Evolutionary conservation across 2,797 vertebrate species (phyloP).

Genomic region (Sebastes variabilis): DNA sequence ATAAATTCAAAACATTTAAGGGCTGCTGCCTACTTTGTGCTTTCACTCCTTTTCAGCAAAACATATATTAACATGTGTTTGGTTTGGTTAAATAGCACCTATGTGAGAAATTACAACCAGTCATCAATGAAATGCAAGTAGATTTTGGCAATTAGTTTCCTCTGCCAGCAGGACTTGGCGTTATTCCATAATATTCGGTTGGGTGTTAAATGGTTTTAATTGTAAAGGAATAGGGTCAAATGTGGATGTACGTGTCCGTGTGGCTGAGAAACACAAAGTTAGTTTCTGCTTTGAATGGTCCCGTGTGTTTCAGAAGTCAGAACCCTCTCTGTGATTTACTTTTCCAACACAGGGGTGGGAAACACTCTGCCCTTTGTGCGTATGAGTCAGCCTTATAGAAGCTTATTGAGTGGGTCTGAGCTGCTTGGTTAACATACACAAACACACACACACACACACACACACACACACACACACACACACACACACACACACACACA

Average conservation of each 20-base stretch:
- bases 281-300: constrained; percentile 36
- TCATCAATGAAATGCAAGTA: neutral
- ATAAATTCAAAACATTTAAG: neutral
- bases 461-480: neutral
- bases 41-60: too few species aligned
- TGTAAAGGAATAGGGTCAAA: neutral
- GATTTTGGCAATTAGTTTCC: neutral
- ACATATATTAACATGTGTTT: too few species aligned
- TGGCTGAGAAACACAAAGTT: constrained; percentile 3
- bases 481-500: too few species aligned
- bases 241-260: neutral
- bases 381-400: constrained; percentile 51
- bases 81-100: neutral
- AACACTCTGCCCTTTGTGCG: constrained; percentile 75
- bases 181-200: neutral
- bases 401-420: constrained; percentile 55
- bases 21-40: neutral
- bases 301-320: constrained; percentile 36
- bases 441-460: neutral
- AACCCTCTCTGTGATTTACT: constrained; percentile 59
- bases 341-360: constrained; percentile 45
- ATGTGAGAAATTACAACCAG: neutral
- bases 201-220: neutral
- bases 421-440: constrained; percentile 44
- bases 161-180: constrained; percentile 6